Base-by-base conservation (phyloP, 1,140 invertebrate genomes). In the Aleiodes sp. region DNA sequence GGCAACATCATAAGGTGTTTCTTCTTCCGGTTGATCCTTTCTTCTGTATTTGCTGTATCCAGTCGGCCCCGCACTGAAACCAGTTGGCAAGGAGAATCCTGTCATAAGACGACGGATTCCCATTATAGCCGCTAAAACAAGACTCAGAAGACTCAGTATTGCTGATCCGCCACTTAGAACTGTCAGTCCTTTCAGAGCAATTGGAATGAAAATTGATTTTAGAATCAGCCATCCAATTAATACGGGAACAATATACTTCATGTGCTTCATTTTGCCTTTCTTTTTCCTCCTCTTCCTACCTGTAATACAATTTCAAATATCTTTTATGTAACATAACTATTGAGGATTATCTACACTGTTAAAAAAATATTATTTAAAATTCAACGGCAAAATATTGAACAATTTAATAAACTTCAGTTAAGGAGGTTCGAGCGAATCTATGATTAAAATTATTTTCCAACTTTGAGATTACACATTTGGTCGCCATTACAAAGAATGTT, bases 151-250 rank as follows among this genome's bases (percentile, higher is more conserved):
- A 68, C 88, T 88, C 60, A 90, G 82, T n/a, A 90, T 78, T 37
- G 89, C 86, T 0, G 88, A 88, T 71, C 89, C 88, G 12, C 88
- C 86, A 21, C 91, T 89, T 8, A 92, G 75, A 56, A 92, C 86
- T 3, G 90, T 89, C 8, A 92, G 73, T 16, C 86, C 86, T 73
- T 91, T 92, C 57, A 92, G 73, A 12, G 89, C 87, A n/a, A 92
- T 78, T 1, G 90, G 90, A 60, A 92, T 73, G 1, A 92, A 56
- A 6, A 92, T 80, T 41, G 88, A 87, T 73, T 91, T 92, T 2
- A 90, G 89, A 10, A 91, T 76, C 10, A 90, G 73, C 9, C 90
- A 81, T 0, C 89, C 90, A n/a, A 90, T 75, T 12, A 92, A 75
- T 39, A 92, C 59, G 0, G 90, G 90, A 35, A 90, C 41, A 28